A percentile compares a stretch with the other conserved stretches of the same genome.
Conservation (phyloP, 2,113 vertebrate genomes). For the Epinephelus fuscoguttatus region DNA sequence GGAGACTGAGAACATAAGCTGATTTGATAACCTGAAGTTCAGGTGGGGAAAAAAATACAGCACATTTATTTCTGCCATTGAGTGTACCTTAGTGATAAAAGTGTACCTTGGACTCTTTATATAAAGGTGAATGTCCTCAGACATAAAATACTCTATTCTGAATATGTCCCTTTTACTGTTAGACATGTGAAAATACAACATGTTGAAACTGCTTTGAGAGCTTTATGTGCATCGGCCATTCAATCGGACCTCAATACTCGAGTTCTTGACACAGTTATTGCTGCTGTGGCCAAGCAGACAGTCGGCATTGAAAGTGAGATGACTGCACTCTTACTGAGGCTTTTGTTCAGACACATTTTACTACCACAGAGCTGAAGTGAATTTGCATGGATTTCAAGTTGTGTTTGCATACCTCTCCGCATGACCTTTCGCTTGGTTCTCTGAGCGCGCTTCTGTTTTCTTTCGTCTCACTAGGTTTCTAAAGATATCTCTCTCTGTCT, state of each 20-base stretch:
- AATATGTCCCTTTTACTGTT: background rate
- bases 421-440: conserved; percentile 55
- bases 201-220: conserved; percentile 7
- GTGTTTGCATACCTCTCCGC: conserved; percentile 63
- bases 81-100: background rate
- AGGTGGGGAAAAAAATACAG: background rate
- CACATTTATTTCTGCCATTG: conserved; percentile 1
- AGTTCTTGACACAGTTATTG: background rate
- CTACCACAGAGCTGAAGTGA: conserved; percentile 8
- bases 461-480: conserved; percentile 11
- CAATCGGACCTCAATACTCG: conserved; percentile 34
- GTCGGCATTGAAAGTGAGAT: conserved; percentile 32
- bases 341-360: conserved; percentile 43
- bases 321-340: conserved; percentile 24
- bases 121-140: conserved; percentile 12
- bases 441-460: background rate
- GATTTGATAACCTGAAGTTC: conserved; percentile 33
- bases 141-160: background rate
- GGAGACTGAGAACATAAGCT: conserved; percentile 18
- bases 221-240: conserved; percentile 29
- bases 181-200: background rate
- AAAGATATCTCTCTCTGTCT: background rate
- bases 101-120: background rate
- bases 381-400: conserved; percentile 63
- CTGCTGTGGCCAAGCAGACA: conserved; percentile 18